These are phyloP conservation scores for Scortum barcoo DNA, from an alignment of 2,113 vertebrate genomes.

Conservation along the genomic window DNA sequence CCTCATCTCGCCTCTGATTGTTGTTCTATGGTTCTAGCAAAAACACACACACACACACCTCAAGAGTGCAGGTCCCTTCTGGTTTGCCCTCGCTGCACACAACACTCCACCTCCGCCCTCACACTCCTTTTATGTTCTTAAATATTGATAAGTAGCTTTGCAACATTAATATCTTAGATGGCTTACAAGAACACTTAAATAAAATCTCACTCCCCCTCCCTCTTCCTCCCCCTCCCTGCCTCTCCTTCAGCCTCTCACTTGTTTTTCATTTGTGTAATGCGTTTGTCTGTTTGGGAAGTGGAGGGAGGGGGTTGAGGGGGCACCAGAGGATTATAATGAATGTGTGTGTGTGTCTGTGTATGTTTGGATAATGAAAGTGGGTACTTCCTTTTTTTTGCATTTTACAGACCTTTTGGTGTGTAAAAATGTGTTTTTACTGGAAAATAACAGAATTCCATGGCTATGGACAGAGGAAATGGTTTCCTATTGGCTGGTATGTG, in stretches of 20 bases:
- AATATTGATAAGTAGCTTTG: constrained; percentile 99
- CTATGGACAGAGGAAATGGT: neutral
- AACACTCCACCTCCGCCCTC: constrained; percentile 63
- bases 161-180: constrained; percentile 99
- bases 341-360: constrained; percentile 28
- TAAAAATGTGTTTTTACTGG: neutral
- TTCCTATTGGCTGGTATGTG: neutral
- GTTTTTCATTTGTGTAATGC: constrained; percentile 96
- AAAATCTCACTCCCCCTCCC: constrained; percentile 86
- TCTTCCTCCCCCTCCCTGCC: constrained; percentile 77
- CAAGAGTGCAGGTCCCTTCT: constrained; percentile 66
- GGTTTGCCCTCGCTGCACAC: constrained; percentile 55
- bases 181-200: constrained; percentile 99
- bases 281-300: constrained; percentile 77
- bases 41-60: constrained; percentile 47
- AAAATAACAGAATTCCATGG: neutral
- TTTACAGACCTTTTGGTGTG: constrained; percentile 4
- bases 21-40: constrained; percentile 50
- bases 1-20: constrained; percentile 67
- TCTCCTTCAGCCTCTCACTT: constrained; percentile 80
- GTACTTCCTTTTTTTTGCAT: constrained; percentile 30
- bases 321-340: constrained; percentile 67
- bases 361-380: constrained; percentile 67
- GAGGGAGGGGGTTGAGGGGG: neutral
- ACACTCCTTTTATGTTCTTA: constrained; percentile 95